Percentiles rank a stretch among this genome's conserved stretches.
These are phyloP conservation scores for Drepanosiphum platanoidis DNA, from an alignment of 2,888 invertebrate species.

Conservation along the genomic window DNA sequence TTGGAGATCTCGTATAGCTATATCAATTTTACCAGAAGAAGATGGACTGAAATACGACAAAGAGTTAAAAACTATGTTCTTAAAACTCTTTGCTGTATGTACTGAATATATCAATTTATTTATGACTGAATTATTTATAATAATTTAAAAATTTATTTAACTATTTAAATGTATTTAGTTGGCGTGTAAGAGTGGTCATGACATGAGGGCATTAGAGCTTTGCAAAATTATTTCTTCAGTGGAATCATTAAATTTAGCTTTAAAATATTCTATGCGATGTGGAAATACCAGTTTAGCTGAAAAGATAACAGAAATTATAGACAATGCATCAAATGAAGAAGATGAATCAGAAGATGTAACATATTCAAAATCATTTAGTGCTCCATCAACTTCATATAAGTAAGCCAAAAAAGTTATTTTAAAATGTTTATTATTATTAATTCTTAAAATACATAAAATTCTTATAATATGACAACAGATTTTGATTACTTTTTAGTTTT, in stretches of 20 bases:
- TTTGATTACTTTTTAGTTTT: no score
- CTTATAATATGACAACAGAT: no score
- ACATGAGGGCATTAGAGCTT: conserved; percentile 86
- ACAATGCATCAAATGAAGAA: conserved; percentile 24
- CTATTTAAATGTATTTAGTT: conserved; percentile 70
- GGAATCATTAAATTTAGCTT: conserved; percentile 81
- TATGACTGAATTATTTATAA: conserved; percentile 44
- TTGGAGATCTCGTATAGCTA: conserved; percentile 60
- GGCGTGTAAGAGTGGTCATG: conserved; percentile 84
- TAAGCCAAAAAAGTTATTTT: conserved; percentile 13
- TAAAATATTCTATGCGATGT: conserved; percentile 86
- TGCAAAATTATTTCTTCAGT: conserved; percentile 83
- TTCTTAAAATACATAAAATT: no score
- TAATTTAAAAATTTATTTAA: conserved; percentile 50
- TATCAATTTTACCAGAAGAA: conserved; percentile 63
- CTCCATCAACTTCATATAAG: conserved; percentile 34
- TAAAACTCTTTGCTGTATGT: conserved; percentile 89
- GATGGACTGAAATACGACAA: conserved; percentile 72
- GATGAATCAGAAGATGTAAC: conserved; percentile 36
- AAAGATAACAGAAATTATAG: conserved; percentile 70
- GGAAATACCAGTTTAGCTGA: conserved; percentile 83
- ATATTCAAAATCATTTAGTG: neutral
- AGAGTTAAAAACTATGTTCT: conserved; percentile 79
- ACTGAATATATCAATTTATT: conserved; percentile 44
- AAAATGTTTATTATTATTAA: no score